A percentile compares a stretch with the other conserved stretches of the same genome.
phyloP scores from a whole-genome alignment of 2,113 vertebrate species.

The Onychorhynchus coronatus region DNA sequence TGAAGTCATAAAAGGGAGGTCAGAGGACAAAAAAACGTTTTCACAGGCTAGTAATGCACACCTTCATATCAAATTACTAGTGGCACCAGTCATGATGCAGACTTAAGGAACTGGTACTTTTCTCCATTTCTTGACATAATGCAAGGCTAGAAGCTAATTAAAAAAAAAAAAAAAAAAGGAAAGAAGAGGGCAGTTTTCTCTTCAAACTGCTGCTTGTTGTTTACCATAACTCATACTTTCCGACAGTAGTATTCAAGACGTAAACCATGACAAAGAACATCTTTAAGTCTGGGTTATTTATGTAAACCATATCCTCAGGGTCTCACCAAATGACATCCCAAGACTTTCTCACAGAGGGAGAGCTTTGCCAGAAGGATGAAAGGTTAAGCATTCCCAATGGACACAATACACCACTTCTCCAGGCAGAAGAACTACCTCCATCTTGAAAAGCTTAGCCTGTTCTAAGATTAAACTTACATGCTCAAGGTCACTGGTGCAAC shows the following conservation, averaged over 20 bases:
- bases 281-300: background rate
- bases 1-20: background rate
- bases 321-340: background rate
- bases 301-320: background rate
- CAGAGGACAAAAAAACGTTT: background rate
- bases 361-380: background rate
- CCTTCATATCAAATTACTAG: background rate
- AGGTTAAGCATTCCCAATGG: background rate
- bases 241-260: background rate
- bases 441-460: background rate
- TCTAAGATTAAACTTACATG: background rate
- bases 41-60: background rate
- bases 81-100: background rate
- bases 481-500: background rate
- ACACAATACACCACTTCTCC: background rate
- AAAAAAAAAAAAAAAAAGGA: background rate
- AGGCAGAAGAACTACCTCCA: background rate
- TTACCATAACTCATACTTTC: background rate
- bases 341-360: background rate
- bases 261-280: background rate
- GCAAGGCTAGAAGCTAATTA: background rate
- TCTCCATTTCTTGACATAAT: background rate
- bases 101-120: background rate
- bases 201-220: background rate
- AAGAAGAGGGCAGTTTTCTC: background rate